Conservation (phyloP, 2,888 invertebrate genomes). For the Vesta saturnalis region DNA sequence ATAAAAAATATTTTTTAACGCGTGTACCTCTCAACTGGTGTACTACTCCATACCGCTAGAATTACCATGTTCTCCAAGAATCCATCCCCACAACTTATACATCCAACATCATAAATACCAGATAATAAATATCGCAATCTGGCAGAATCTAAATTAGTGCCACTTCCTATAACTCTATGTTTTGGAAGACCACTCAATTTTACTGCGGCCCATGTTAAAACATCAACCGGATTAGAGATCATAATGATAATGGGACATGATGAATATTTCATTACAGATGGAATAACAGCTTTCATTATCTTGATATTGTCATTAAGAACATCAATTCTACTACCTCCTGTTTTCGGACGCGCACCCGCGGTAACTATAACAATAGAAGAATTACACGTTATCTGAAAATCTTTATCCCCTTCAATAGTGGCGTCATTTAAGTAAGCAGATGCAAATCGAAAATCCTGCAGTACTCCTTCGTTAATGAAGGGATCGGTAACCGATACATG, state of each 20-base stretch:
- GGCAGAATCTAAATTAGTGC: constrained; percentile 93
- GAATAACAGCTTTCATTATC: constrained; percentile 86
- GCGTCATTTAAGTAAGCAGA: not conserved
- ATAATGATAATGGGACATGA: constrained; percentile 86
- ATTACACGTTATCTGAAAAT: constrained; percentile 80
- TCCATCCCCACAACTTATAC: constrained; percentile 90
- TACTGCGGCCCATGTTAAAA: constrained; percentile 93
- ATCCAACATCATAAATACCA: constrained; percentile 81
- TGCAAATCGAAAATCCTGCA: not conserved
- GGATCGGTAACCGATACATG: not conserved
- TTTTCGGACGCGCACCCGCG: constrained; percentile 89
- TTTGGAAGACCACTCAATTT: constrained; percentile 89
- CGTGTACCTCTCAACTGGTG: constrained; percentile 17
- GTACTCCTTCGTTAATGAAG: not conserved
- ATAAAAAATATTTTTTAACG: not conserved
- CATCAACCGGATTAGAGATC: constrained; percentile 93
- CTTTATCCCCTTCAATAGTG: constrained; percentile 53
- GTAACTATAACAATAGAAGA: constrained; percentile 90
- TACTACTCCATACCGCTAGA: constrained; percentile 22
- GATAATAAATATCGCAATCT: constrained; percentile 90
- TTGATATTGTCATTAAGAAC: constrained; percentile 91
- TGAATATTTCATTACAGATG: constrained; percentile 81
- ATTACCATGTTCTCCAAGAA: constrained; percentile 93
- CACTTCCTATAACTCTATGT: constrained; percentile 88
- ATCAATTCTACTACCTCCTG: constrained; percentile 85